phyloP scores from a whole-genome alignment of 2,797 vertebrate species.

The Propithecus perrieri region DNA sequence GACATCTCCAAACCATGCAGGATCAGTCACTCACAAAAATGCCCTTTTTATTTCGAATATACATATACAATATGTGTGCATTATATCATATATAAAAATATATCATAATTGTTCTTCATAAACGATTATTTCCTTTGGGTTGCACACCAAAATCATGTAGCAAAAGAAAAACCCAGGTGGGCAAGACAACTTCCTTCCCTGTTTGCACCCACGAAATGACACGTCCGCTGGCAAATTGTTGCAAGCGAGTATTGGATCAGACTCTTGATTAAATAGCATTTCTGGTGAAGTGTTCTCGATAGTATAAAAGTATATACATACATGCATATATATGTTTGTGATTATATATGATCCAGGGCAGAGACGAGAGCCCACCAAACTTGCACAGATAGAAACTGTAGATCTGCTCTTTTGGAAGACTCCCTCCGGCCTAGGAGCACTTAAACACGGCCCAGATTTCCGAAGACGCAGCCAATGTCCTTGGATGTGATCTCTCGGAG shows the following conservation, averaged over 20 bases:
- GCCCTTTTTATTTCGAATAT: not conserved
- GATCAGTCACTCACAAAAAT: not conserved
- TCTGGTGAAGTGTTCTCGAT: constrained; percentile 59
- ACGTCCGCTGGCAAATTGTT: not conserved
- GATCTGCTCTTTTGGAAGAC: constrained; percentile 28
- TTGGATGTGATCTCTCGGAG: not conserved
- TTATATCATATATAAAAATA: not conserved
- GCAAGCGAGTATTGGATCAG: constrained; percentile 49
- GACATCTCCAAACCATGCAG: not conserved
- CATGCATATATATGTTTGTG: constrained; percentile 55
- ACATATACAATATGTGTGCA: not conserved
- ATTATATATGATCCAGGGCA: constrained; percentile 60
- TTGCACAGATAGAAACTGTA: not conserved
- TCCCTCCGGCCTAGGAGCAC: constrained; percentile 54
- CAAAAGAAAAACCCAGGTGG: constrained; percentile 13
- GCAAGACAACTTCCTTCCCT: not conserved
- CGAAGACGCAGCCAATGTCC: not conserved
- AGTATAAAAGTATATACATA: constrained; percentile 29
- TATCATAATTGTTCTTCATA: not conserved
- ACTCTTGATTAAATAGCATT: constrained; percentile 68
- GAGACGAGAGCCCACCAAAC: constrained; percentile 38
- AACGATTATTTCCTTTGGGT: constrained; percentile 8
- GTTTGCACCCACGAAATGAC: not conserved
- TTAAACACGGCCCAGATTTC: constrained; percentile 21
- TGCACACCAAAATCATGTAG: not conserved